Conservation (phyloP, 1,140 invertebrate genomes). For the Camponotus floridanus region DNA sequence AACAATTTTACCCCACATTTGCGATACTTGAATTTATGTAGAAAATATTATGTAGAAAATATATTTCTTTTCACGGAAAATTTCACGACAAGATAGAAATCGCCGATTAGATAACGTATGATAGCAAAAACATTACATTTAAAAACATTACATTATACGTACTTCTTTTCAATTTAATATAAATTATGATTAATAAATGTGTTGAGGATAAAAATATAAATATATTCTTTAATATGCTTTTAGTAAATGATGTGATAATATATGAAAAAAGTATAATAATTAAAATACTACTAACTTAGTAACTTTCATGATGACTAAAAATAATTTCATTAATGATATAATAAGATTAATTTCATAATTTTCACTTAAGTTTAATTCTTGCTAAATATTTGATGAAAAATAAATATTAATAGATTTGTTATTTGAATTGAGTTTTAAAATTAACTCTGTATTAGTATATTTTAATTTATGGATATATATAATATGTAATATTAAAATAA, state of each 20-base stretch:
- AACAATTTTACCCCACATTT: constrained; percentile 8
- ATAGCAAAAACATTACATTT: not conserved
- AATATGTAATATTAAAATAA: not conserved
- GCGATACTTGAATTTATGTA: not conserved
- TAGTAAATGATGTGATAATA: not conserved
- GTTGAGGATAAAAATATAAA: constrained; percentile 17
- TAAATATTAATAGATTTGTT: not conserved
- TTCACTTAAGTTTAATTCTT: not conserved
- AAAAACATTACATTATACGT: not conserved
- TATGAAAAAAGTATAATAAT: no score
- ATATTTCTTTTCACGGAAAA: not conserved
- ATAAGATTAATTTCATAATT: not conserved
- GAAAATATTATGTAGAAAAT: not conserved
- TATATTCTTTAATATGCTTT: not conserved
- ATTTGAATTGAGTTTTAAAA: not conserved
- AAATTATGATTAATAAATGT: not conserved
- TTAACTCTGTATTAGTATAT: not conserved
- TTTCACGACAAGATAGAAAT: not conserved
- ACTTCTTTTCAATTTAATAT: no score
- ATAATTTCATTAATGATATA: not conserved
- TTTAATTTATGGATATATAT: not conserved
- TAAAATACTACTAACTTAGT: no score
- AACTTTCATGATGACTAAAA: not conserved
- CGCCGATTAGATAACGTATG: not conserved
- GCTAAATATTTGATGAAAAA: not conserved